phyloP scores from a whole-genome alignment of 1,140 invertebrate species.

The Bombus confusus region DNA sequence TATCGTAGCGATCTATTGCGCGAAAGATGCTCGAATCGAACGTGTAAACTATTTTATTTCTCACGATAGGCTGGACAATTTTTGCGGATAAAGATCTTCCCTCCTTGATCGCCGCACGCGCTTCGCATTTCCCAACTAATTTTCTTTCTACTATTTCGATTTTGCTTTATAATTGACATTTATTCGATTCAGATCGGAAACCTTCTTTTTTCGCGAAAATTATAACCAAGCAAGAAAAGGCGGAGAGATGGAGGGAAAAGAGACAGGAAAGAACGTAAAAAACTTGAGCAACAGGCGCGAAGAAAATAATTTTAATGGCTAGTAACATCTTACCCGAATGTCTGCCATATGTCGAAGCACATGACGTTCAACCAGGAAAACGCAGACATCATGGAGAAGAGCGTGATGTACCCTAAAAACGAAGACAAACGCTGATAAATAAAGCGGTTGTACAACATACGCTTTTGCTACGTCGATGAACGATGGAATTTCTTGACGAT shows the following conservation, averaged over 20 bases:
- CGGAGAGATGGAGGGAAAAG: no score
- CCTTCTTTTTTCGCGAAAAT: neutral
- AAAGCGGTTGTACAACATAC: no score
- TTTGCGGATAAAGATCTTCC: no score
- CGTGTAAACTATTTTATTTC: no score
- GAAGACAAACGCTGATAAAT: conserved; percentile 9
- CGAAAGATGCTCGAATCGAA: no score
- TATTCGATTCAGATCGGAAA: neutral
- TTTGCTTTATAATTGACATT: neutral
- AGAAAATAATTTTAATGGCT: neutral
- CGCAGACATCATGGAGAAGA: conserved; percentile 83
- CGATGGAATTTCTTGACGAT: neutral
- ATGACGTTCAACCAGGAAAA: conserved; percentile 90
- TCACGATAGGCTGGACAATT: no score
- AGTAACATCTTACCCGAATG: conserved; percentile 82
- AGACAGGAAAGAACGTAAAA: neutral
- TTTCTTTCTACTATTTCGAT: neutral
- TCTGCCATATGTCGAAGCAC: conserved; percentile 87
- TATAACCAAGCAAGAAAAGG: neutral
- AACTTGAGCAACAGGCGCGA: neutral
- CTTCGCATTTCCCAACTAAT: neutral
- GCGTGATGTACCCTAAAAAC: conserved; percentile 71
- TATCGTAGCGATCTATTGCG: no score
- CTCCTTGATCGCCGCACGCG: no score
- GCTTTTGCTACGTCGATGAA: neutral